Evolutionary conservation across 2,113 vertebrate genomes (phyloP).

Genomic region (Ciconia stormi): DNA sequence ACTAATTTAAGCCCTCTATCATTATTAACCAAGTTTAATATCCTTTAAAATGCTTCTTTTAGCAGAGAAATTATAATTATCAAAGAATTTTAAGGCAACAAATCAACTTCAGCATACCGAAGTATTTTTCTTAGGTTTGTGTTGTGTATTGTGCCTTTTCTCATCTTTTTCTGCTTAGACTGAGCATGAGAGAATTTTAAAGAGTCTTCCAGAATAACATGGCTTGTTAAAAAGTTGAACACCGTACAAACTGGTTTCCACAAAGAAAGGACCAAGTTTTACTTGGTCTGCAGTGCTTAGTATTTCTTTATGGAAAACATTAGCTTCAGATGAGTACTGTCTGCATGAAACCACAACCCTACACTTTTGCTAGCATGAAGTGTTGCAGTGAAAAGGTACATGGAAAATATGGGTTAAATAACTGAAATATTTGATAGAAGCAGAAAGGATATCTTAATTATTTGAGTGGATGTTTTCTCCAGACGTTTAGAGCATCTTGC

Average conservation of each 20-base stretch:
- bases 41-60: background rate
- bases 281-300: background rate
- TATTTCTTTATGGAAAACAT: background rate
- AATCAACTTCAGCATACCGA: background rate
- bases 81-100: background rate
- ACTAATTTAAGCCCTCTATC: background rate
- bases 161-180: background rate
- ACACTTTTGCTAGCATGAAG: background rate
- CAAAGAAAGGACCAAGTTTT: background rate
- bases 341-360: background rate
- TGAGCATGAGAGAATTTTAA: background rate
- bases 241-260: background rate
- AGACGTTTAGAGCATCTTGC: background rate
- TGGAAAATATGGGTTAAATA: background rate
- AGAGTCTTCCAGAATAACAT: background rate
- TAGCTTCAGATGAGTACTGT: background rate
- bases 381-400: background rate
- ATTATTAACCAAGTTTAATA: background rate
- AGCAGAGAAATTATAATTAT: background rate
- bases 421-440: background rate
- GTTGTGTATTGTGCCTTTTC: background rate
- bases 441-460: background rate
- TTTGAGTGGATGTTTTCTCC: background rate
- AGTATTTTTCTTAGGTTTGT: background rate
- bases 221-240: background rate